Evolutionary conservation across 2,797 vertebrate genomes (phyloP).

Genomic region (Poecile montanus): DNA sequence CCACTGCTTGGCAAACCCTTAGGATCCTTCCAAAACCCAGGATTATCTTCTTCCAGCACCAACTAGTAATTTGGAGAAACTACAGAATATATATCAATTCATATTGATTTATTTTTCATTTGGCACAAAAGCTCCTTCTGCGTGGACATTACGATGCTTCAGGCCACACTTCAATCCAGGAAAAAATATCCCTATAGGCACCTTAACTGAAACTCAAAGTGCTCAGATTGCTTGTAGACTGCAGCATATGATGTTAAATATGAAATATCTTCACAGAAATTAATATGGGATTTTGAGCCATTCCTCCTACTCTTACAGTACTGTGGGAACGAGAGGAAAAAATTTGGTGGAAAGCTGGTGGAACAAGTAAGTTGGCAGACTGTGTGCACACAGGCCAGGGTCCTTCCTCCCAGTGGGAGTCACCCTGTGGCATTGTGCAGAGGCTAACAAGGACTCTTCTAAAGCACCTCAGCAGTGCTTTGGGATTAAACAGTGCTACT

Average conservation of each 20-base stretch:
- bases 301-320: not conserved
- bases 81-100: not conserved
- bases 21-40: not conserved
- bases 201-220: not conserved
- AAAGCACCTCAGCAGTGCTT: not conserved
- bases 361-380: fast-evolving
- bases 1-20: not conserved
- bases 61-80: not conserved
- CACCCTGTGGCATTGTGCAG: fast-evolving
- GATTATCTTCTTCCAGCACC: not conserved
- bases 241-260: not conserved
- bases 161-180: not conserved
- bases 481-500: not conserved
- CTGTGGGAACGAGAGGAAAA: not conserved
- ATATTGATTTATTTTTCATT: not conserved
- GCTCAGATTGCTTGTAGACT: not conserved
- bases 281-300: not conserved
- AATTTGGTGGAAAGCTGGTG: not conserved
- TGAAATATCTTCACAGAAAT: not conserved
- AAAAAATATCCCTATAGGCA: not conserved
- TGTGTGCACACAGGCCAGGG: fast-evolving
- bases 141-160: fast-evolving
- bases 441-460: not conserved
- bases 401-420: not conserved
- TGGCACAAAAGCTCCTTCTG: not conserved